Base-by-base conservation (phyloP, 2,797 vertebrate genomes). In the Protosalanx chinensis region DNA sequence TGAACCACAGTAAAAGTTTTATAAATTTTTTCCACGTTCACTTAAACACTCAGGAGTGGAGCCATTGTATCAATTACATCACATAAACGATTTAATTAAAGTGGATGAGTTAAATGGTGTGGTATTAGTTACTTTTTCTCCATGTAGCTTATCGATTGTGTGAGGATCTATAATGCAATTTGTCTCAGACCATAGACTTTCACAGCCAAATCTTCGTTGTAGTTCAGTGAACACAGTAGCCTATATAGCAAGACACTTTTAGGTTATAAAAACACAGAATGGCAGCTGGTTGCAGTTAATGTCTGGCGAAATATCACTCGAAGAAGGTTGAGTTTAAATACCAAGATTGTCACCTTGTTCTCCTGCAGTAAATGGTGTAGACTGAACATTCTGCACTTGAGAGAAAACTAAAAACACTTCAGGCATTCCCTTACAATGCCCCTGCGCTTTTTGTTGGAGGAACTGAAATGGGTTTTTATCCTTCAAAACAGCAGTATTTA, bases 11-110 rank as follows among this genome's bases (percentile, higher is more conserved):
- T n/a, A 62, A 49, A 51, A 49, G 37, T 49, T 3, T 16, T 16
- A 41, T 72, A n/a, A 6, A 3, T 30, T 18, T 67, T 46, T 53
- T 53, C 41, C 13, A n/a, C 3, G 51, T 56, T 56, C 16, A 56
- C 18, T n/a, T 56, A 16, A 16, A 56, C 51, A n/a, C 51, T 53
- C 51, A 18, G 51, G 18, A n/a, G 51, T 56, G 51, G 16, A n/a
- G 58, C 60, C 29, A 30, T 46, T 46, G 7, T 46, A 61, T 59
- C 73, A 56, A 46, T 69, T 20, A 58, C 6, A 32, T 63, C 51
- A 69, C 32, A 53, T 58, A 64, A 64, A 37, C 20, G n/a, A 46
- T 70, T 60, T 65, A 74, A 73, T 73, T 73, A 67, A 67, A 67
- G 37, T 53, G 30, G 71, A 73, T 61, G 27, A 60, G 56, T 67